Percentiles rank a stretch among this genome's conserved stretches.
Conservation (phyloP, 1,140 invertebrate genomes). For the Bradynema listronoti region DNA sequence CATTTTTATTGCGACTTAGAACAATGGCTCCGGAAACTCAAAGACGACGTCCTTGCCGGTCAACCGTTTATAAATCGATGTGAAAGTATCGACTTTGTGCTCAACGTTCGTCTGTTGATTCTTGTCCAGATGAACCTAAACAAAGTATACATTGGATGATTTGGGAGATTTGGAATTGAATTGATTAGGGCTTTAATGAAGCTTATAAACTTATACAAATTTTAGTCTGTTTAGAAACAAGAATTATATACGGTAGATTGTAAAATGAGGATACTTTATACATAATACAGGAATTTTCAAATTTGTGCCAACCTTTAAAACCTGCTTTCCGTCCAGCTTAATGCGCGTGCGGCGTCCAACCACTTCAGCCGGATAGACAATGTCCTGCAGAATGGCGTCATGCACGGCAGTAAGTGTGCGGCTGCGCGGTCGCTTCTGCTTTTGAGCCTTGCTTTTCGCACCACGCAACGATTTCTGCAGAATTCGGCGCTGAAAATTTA, state of each 20-base stretch:
- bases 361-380: slow-evolving; percentile 97
- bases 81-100: slow-evolving; percentile 97
- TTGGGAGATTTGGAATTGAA: no score
- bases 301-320: slow-evolving; percentile 84
- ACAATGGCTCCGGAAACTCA: slow-evolving; percentile 88
- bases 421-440: slow-evolving; percentile 92
- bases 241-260: not conserved
- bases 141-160: no score
- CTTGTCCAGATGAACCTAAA: slow-evolving; percentile 85
- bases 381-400: slow-evolving; percentile 88
- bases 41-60: slow-evolving; percentile 97
- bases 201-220: no score
- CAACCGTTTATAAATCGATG: slow-evolving; percentile 94
- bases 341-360: slow-evolving; percentile 94
- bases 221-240: slow-evolving; percentile 9
- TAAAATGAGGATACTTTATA: no score
- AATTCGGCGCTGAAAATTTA: slow-evolving; percentile 77
- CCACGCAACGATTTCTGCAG: slow-evolving; percentile 93
- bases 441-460: slow-evolving; percentile 76
- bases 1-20: no score
- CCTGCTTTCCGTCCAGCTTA: slow-evolving; percentile 84
- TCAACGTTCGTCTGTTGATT: slow-evolving; percentile 97
- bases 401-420: slow-evolving; percentile 94
- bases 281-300: no score
- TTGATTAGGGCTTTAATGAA: no score